Percentiles rank a stretch among this genome's conserved stretches.
These are phyloP conservation scores for Galaxias olidus DNA, from an alignment of 2,797 vertebrate species.

Conservation along the genomic window DNA sequence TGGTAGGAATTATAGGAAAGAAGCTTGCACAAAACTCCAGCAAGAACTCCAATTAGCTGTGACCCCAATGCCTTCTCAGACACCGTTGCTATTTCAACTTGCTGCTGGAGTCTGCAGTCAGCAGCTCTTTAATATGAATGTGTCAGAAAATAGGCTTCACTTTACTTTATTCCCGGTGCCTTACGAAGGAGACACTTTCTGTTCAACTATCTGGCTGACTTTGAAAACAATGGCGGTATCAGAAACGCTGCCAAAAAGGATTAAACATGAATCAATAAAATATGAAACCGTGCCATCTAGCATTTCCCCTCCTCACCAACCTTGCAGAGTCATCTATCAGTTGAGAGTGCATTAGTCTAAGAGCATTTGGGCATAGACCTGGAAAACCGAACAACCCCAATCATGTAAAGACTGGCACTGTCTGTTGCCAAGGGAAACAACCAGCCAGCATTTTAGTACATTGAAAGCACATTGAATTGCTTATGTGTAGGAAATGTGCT, in stretches of 20 bases:
- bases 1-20: not conserved
- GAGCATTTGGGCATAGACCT: constrained; percentile 14
- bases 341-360: constrained; percentile 5
- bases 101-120: constrained; percentile 18
- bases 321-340: not conserved
- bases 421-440: too few relatives aligned
- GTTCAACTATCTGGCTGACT: constrained; percentile 16
- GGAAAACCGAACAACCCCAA: too few relatives aligned
- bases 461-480: too few relatives aligned
- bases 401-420: too few relatives aligned
- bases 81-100: constrained; percentile 18
- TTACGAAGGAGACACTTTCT: not conserved
- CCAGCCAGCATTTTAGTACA: too few relatives aligned
- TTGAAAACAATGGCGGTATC: not conserved
- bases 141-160: constrained; percentile 9
- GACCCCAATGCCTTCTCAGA: constrained; percentile 17
- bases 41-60: not conserved
- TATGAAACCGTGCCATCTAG: not conserved
- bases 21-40: not conserved
- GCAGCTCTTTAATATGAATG: constrained; percentile 26
- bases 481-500: too few relatives aligned
- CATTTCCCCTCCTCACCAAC: not conserved
- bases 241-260: constrained; percentile 15
- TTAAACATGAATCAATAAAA: constrained; percentile 12
- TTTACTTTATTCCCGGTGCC: constrained; percentile 10